Base-by-base conservation (phyloP, 2,888 invertebrate genomes). In the Ptychoptera albimana region DNA sequence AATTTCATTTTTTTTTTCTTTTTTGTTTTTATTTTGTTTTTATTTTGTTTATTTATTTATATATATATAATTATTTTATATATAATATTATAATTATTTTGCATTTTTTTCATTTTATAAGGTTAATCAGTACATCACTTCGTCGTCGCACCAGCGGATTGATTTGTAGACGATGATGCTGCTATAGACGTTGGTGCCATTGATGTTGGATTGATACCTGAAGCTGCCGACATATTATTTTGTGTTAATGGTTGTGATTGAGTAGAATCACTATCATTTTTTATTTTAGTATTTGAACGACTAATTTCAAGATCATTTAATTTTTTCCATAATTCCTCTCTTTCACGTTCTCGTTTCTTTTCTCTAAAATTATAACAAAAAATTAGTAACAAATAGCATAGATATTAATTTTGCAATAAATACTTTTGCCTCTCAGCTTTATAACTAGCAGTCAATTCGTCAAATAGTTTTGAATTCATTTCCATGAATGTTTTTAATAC, bases 351-450 rank as follows among this genome's bases (percentile, higher is more conserved):
- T 73, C 75, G 60, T 51, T 66, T 66, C 52, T 66, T 66, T 51
- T 66, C 66, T 61, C 66, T 66, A 44, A 3, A 49, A 50, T 11
- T 14, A 37, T 37, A 37, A 14, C 12, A n/a, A 37, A 37, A 37
- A 12, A 14, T 6, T 13, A 37, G 12, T 2, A 7, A 35, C 10
- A 35, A 35, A 35, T 35, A 9, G 35, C 8, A n/a, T 9, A 14
- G 14, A 15, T n/a, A 38, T 15, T 15, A 13, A 13, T 37, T 13
- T 8, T 15, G 37, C 14, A 14, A 37, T 35, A 12, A n/a, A 35
- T 31, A 97, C 97, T 93, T 96, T 78, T 96, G 96, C 70, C 96
- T 75, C 72, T 98, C 97, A 60, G 92, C 87, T 73, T 98, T 98
- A 73, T 97, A 98, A 70, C 91, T 91, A 60, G 93, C 85, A 61